A percentile compares a stretch with the other conserved stretches of the same genome.
Conservation (phyloP, 2,888 invertebrate species). For the Elmis aenea region DNA sequence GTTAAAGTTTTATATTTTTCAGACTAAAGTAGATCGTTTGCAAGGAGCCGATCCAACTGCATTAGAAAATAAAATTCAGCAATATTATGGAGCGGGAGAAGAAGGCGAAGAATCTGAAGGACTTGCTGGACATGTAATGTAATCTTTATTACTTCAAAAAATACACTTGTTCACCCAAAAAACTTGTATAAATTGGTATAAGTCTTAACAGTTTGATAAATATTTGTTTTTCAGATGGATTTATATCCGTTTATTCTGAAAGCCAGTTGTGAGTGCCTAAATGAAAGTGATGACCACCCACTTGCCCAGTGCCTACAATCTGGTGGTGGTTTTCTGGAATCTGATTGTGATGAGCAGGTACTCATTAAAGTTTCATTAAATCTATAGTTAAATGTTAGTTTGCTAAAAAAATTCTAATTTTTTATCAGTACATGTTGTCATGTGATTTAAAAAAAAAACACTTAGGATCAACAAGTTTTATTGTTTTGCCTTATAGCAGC, state of each 20-base stretch:
- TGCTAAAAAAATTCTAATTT: too few relatives aligned
- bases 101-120: slow-evolving; percentile 62
- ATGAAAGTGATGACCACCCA: slow-evolving; percentile 91
- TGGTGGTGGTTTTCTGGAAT: slow-evolving; percentile 65
- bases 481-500: too few relatives aligned
- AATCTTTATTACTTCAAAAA: slow-evolving; percentile 34
- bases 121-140: slow-evolving; percentile 76
- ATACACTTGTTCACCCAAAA: background rate
- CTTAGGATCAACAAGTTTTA: too few relatives aligned
- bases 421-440: too few relatives aligned
- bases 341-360: slow-evolving; percentile 91
- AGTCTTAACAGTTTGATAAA: too few relatives aligned
- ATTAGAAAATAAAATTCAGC: slow-evolving; percentile 84
- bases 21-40: slow-evolving; percentile 78
- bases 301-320: slow-evolving; percentile 66
- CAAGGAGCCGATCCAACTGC: slow-evolving; percentile 82
- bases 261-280: slow-evolving; percentile 90
- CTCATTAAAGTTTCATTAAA: background rate
- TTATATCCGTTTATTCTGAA: slow-evolving; percentile 79
- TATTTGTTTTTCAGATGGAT: slow-evolving; percentile 70
- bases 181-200: slow-evolving; percentile 5
- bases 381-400: background rate
- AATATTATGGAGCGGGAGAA: slow-evolving; percentile 65
- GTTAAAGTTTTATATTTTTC: slow-evolving; percentile 26
- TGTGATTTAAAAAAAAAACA: too few relatives aligned